Evolutionary conservation across 2,888 invertebrate species (phyloP).

Genomic region (Drosophila ustulata): DNA sequence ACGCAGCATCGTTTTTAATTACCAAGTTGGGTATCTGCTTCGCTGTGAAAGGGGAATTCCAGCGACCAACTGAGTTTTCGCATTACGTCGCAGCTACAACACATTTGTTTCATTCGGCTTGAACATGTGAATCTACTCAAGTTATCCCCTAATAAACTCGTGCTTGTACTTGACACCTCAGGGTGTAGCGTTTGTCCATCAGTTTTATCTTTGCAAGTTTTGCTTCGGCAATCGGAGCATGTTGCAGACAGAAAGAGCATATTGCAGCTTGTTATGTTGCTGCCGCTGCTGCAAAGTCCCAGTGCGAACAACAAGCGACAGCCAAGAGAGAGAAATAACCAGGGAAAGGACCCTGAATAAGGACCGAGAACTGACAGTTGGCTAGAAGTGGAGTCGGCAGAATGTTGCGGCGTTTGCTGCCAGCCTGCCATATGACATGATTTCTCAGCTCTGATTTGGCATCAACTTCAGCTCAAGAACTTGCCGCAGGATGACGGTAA

Average conservation of each 20-base stretch:
- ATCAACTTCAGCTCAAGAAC: constrained; percentile 51
- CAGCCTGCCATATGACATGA: constrained; percentile 71
- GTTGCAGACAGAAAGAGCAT: constrained; percentile 45
- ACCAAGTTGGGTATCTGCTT: constrained; percentile 8
- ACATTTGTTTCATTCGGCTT: neutral
- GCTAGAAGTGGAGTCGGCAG: constrained; percentile 54
- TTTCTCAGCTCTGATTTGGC: constrained; percentile 69
- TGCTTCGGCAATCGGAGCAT: constrained; percentile 37
- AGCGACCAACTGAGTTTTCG: neutral
- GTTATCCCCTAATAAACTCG: constrained; percentile 18
- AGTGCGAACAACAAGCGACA: neutral
- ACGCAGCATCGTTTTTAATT: constrained; percentile 42
- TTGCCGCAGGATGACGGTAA: constrained; percentile 45
- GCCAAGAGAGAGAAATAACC: neutral
- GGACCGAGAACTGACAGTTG: constrained; percentile 49
- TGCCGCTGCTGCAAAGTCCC: neutral
- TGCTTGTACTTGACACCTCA: constrained; percentile 16
- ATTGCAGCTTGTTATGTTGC: constrained; percentile 37
- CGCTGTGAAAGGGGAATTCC: neutral
- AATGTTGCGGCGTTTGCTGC: constrained; percentile 47
- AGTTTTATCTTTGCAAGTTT: constrained; percentile 47
- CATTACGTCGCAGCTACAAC: too few species aligned
- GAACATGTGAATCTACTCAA: constrained; percentile 10
- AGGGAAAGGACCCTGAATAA: constrained; percentile 8
- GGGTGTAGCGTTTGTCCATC: constrained; percentile 27